phyloP scores from a whole-genome alignment of 2,888 invertebrate genomes.

The Camptogramma bilineatum region DNA sequence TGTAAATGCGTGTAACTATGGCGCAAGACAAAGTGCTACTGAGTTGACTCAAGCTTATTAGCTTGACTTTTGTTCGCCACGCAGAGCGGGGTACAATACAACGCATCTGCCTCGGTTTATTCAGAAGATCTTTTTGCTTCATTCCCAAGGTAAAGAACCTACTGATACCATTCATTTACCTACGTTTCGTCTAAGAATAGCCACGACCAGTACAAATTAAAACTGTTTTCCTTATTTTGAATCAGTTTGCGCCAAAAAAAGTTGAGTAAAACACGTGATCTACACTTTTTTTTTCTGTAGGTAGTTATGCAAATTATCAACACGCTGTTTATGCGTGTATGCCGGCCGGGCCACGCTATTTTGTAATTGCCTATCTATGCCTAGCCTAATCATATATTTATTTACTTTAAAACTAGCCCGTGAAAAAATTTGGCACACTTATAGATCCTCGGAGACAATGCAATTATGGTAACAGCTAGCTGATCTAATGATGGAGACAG shows the following conservation, averaged over 20 bases:
- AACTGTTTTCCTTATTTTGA: conserved; percentile 20
- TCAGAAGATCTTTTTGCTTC: conserved; percentile 21
- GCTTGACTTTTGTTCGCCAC: too few species aligned
- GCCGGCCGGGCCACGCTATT: not conserved
- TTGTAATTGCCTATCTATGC: too few species aligned
- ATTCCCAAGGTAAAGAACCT: not conserved
- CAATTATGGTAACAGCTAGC: too few species aligned
- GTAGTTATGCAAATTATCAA: conserved; percentile 1
- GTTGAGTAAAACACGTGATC: conserved; percentile 12
- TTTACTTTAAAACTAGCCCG: not conserved
- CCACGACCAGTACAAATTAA: not conserved
- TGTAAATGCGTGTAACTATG: too few species aligned
- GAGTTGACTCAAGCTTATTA: too few species aligned
- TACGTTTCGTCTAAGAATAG: conserved; percentile 13
- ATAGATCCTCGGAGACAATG: too few species aligned
- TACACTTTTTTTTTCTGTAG: conserved; percentile 3
- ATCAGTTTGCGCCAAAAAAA: conserved; percentile 1
- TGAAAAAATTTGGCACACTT: too few species aligned
- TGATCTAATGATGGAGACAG: too few species aligned
- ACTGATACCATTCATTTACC: not conserved
- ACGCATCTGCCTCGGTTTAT: too few species aligned
- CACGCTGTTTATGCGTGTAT: conserved; percentile 13
- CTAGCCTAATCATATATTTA: too few species aligned
- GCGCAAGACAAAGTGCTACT: too few species aligned
- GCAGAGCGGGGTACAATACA: too few species aligned